phyloP scores from a whole-genome alignment of 2,113 vertebrate genomes.

The Poeciliopsis turrubarensis region DNA sequence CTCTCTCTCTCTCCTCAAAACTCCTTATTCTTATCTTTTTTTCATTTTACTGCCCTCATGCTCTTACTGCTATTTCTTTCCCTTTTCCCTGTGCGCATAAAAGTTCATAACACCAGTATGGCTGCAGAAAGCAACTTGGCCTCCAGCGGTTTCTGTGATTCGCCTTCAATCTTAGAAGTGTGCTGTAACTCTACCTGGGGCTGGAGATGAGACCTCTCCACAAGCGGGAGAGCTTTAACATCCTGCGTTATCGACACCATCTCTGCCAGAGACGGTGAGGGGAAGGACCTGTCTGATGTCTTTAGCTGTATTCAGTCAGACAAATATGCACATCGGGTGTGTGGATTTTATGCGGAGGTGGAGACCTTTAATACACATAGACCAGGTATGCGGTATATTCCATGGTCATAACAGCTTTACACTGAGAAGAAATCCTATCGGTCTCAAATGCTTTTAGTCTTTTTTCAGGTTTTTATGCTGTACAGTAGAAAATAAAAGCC shows the following conservation, averaged over 20 bases:
- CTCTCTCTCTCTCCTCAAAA: conserved; percentile 21
- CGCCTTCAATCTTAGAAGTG: conserved; percentile 58
- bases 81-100: conserved; percentile 26
- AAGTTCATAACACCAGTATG: conserved; percentile 48
- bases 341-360: conserved; percentile 41
- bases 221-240: conserved; percentile 60
- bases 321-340: conserved; percentile 36
- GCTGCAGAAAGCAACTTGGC: conserved; percentile 58
- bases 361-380: conserved; percentile 37
- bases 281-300: conserved; percentile 31
- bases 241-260: conserved; percentile 64
- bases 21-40: conserved; percentile 28
- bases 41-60: conserved; percentile 24
- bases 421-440: conserved; percentile 24
- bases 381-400: conserved; percentile 7
- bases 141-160: conserved; percentile 70
- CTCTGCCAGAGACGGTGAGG: conserved; percentile 29
- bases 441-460: conserved; percentile 16
- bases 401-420: conserved; percentile 19
- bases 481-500: conserved; percentile 18
- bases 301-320: conserved; percentile 4
- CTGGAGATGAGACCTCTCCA: conserved; percentile 67
- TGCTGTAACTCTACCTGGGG: conserved; percentile 61
- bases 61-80: conserved; percentile 16
- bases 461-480: conserved; percentile 9